Evolutionary conservation across 2,888 invertebrate genomes (phyloP).

Genomic region (Sclerodermus sp.): DNA sequence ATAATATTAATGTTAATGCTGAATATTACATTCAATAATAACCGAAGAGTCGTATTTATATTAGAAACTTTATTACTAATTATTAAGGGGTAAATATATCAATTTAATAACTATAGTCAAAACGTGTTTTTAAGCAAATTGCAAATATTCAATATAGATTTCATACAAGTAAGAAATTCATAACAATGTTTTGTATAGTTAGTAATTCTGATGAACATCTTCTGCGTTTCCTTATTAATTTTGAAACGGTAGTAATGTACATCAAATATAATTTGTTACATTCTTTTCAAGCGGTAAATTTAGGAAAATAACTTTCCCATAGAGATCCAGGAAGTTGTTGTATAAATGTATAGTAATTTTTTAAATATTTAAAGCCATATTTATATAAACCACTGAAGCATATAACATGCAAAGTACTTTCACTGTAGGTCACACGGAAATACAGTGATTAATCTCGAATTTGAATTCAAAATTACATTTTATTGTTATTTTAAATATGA

Average conservation of each 20-base stretch:
- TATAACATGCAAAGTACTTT: background rate
- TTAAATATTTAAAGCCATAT: too few species aligned
- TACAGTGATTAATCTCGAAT: constrained; percentile 13
- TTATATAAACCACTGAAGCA: background rate
- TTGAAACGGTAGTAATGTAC: background rate
- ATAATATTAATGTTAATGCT: too few species aligned
- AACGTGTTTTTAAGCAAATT: background rate
- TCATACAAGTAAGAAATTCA: background rate
- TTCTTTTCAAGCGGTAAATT: too few species aligned
- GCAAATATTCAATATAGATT: background rate
- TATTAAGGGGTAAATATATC: too few species aligned
- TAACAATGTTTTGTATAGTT: background rate
- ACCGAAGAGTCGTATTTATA: too few species aligned
- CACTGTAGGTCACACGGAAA: background rate
- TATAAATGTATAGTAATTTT: too few species aligned
- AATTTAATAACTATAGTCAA: too few species aligned
- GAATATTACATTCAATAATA: too few species aligned
- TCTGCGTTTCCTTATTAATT: background rate
- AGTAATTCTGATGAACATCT: background rate
- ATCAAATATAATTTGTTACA: too few species aligned
- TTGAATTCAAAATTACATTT: constrained; percentile 58
- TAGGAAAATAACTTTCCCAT: too few species aligned
- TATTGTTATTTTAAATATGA: constrained; percentile 56
- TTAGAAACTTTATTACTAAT: too few species aligned
- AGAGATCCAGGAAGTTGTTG: too few species aligned